These are phyloP conservation scores for Brachionus sp. DNA, from an alignment of 1,140 invertebrate genomes.

Conservation along the genomic window DNA sequence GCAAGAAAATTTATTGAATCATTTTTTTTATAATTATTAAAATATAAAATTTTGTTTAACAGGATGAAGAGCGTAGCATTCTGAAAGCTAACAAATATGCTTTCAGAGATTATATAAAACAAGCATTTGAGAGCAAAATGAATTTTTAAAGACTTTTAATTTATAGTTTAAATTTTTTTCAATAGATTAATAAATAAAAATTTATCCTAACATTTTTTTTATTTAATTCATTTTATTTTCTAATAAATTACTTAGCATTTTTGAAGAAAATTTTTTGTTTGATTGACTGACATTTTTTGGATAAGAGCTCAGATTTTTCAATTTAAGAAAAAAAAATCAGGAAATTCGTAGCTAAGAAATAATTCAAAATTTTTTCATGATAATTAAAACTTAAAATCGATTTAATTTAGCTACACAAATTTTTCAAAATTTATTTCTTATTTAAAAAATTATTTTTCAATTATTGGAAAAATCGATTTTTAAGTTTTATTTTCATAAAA, in stretches of 20 bases:
- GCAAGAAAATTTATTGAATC: not conserved
- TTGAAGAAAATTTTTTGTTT: not conserved
- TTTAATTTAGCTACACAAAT: not conserved
- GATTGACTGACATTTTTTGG: not conserved
- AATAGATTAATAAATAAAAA: not conserved
- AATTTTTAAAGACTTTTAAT: not conserved
- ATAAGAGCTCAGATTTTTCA: not conserved
- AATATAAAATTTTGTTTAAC: not conserved
- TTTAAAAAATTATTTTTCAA: too few relatives aligned
- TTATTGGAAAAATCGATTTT: not conserved
- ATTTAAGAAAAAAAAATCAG: not conserved
- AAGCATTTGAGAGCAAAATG: not conserved
- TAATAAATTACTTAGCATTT: not conserved
- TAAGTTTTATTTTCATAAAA: not conserved
- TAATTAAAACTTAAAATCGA: not conserved
- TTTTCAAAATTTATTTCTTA: not conserved
- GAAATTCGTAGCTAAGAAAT: not conserved
- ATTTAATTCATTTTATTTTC: not conserved
- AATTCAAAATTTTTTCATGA: not conserved
- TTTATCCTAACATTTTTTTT: not conserved
- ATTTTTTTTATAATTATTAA: not conserved
- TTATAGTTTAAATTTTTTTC: not conserved
- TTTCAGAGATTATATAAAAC: slow-evolving; percentile 1
- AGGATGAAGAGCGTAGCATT: not conserved
- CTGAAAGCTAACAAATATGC: not conserved